Evolutionary conservation across 1,140 invertebrate genomes (phyloP), one percentile per base, ranked within the genome.

Genomic region (Pseudomyrmex gracilis): DNA sequence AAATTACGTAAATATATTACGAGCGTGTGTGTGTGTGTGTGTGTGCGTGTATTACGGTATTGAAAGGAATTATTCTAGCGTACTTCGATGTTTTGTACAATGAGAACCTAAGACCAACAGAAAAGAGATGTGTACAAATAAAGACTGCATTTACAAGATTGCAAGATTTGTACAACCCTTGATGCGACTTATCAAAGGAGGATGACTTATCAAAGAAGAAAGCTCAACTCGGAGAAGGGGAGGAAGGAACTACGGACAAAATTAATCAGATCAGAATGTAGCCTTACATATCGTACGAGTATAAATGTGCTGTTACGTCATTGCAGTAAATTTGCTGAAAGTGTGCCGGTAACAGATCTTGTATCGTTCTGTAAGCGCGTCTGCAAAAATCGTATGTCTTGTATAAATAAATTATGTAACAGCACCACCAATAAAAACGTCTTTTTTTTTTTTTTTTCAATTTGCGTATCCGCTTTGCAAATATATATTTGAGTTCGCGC

Each of bases 251-350:
- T 80, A 47, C 76, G 15, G 53, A 57, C 12, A 12, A 51, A 13
- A 53, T 20, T 2, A 66, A 77, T 53, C 74, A 53, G 43, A 55
- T 78, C 76, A 70, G 20, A 78, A 80, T 71, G 12, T 58, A 43
- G 53, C n/a, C 76, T 80, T 80, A 80, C 76, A 80, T 24, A 71
- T 80, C 53, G 53, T 71, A 80, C 22, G 76, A 66, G 24, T 80
- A 80, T 58, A 70, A 71, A 49, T 58, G 53, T 80, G 64, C 76
- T 68, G 64, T 57, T 78, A 78, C 76, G 53, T 80, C 76, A 70
- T 80, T 70, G 76, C 70, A 80, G 76, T 80, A 80, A 70, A 80
- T 80, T 80, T 80, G 76, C 51, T 80, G 76, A 58, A 80, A 80
- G 15, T 80, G 34, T 70, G 55, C 53, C 17, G 76, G 76, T 60